Conservation (phyloP, 1,140 invertebrate genomes). For the Saccostrea echinata region DNA sequence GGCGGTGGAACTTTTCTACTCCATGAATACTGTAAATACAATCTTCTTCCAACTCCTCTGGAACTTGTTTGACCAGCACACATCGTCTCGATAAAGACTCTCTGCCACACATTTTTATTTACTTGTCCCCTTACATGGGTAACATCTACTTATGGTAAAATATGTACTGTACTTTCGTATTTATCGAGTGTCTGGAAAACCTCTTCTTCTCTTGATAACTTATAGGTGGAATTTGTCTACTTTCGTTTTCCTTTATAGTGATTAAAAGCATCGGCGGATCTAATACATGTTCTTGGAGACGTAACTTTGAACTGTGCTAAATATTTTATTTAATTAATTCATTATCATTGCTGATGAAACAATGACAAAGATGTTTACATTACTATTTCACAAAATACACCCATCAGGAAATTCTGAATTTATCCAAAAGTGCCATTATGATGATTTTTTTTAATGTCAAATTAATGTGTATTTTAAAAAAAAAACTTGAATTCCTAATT, state of each 20-base stretch:
- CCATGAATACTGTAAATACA: not conserved
- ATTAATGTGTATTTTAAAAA: too few relatives aligned
- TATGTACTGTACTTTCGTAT: not conserved
- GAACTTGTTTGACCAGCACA: not conserved
- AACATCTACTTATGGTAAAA: not conserved
- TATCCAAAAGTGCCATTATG: not conserved
- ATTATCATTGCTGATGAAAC: not conserved
- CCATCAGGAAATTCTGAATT: not conserved
- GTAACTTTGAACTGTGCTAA: too few relatives aligned
- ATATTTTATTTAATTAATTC: too few relatives aligned
- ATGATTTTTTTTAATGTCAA: too few relatives aligned
- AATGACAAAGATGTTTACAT: not conserved
- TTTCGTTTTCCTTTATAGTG: not conserved
- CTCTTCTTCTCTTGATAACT: not conserved
- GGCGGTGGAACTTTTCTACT: not conserved
- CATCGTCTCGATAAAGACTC: constrained; percentile 11
- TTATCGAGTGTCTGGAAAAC: not conserved
- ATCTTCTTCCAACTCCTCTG: not conserved
- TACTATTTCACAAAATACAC: not conserved
- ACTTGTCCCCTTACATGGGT: too few relatives aligned
- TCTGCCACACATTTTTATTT: not conserved
- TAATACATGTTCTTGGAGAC: not conserved
- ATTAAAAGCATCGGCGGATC: not conserved
- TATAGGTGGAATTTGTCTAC: not conserved
- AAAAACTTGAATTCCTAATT: too few relatives aligned